Evolutionary conservation across 2,888 invertebrate species (phyloP), one percentile per base, ranked within the genome.

Genomic region (Lasius fuliginosus): DNA sequence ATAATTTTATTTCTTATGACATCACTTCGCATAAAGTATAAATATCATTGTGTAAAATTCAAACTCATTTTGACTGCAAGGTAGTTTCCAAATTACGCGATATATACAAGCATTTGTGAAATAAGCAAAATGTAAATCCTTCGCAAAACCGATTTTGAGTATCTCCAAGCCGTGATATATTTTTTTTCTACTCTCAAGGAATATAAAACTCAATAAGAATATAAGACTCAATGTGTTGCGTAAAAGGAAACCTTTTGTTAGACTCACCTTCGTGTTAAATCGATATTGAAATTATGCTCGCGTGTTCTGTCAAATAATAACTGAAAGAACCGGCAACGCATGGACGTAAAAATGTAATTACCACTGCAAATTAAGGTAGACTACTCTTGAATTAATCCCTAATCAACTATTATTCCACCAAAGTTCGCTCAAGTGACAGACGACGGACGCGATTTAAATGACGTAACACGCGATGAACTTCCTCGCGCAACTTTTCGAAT

Each of bases 381-480:
- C n/a, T 6, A n/a, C n/a, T 30, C 36, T 58, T 40, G 0, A 74
- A 27, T 74, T 62, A 74, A 36, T 36, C 40, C 23, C 18, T 40
- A 30, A 40, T 18, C 40, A 71, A 53, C 30, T 69, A 40, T 60
- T 40, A 40, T 74, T 60, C n/a, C 3, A 56, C 23, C 4, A 0
- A 73, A 73, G 40, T 73, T 73, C 3, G 18, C 18, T 15, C 27
- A 36, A 53, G 27, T 27, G 23, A 27, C 46, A n/a, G n/a, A 40
- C 15, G 5, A 8, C 23, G 30, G 30, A 69, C 49, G 58, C n/a
- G 30, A 42, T 64, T 64, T 62, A 64, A 74, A 30, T 64, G 64
- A 62, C 42, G 23, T 40, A 73, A 73, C 58, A 73, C 18, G 73
- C 74, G 12, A 64, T n/a, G 9, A 42, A 30, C 30, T 74, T 30